Base-by-base conservation (phyloP, 2,888 invertebrate species). In the Philhelius pedissequus region DNA sequence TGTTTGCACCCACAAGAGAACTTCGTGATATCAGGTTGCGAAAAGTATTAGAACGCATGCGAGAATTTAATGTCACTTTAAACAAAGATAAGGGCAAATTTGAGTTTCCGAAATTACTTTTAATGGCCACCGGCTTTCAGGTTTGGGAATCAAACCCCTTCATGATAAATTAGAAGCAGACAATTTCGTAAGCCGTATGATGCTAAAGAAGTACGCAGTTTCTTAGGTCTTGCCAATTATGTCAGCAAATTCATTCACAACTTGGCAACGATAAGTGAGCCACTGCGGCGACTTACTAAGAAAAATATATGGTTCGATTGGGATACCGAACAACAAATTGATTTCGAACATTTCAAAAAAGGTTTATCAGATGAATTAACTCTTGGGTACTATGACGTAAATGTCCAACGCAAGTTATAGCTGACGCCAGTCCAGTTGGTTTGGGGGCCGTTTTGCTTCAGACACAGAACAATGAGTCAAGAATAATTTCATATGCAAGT, bases 401-500 rank as follows among this genome's bases (percentile, higher is more conserved):
- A n/a, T 50, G 13, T 3, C 48, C 25, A 50, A 50, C 50, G 2
- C 50, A 25, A 25, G 50, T 25, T n/a, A 50, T 50, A 50, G 25
- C 50, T 13, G 50, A 50, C n/a, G 50, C 50, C 3, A 50, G 50
- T 50, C 50, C 50, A 22, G 50, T 50, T 20, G 50, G 50, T n/a
- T 15, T 48, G 13, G 22, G 48, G 22, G 22, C 50, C 7, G 50
- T 50, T 6, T 50, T 50, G 3, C 50, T 25, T 6, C 50, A 50
- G 6, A 50, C 50, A 50, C 50, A 50, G 8, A n/a, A 25, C 8
- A 18, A 18, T 50, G 13, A 50, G 4, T 50, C 25, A 25, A 80
- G 89, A 77, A 86, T 92, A 4, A 90, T 92, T 32, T 88, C 88
- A 3, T 92, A 90, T 86, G 91, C 90, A 0, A 92, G 90, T 60